Evolutionary conservation across 2,113 vertebrate genomes (phyloP).

Genomic region (Sorex fumeus): DNA sequence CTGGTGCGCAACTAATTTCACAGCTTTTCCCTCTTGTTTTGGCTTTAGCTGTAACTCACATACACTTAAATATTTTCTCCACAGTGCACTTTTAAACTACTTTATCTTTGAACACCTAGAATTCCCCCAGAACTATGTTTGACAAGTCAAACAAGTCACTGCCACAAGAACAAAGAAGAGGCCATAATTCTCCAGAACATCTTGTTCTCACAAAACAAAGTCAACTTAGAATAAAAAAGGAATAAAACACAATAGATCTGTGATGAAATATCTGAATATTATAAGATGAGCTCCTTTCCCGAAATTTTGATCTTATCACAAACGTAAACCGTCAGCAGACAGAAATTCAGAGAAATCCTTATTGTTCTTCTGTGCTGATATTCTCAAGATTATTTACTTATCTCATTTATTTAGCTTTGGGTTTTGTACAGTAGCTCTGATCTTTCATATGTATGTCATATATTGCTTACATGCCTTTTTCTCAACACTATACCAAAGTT

Average conservation of each 20-base stretch:
- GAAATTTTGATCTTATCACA: background rate
- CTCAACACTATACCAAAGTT: conserved; percentile 4
- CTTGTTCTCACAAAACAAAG: conserved; percentile 27
- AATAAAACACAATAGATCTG: background rate
- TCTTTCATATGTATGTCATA: conserved; percentile 1
- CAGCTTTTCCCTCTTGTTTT: background rate
- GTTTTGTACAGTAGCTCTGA: background rate
- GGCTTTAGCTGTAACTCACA: background rate
- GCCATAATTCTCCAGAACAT: conserved; percentile 1
- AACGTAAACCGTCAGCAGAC: background rate
- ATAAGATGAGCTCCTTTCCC: background rate
- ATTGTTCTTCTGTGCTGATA: background rate
- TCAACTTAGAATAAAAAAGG: background rate
- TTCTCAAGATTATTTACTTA: background rate
- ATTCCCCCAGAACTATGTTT: background rate
- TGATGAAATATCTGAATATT: conserved; percentile 15
- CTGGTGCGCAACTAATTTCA: background rate
- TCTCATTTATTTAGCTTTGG: no score
- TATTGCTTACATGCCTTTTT: background rate
- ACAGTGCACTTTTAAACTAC: conserved; percentile 26
- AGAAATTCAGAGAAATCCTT: background rate
- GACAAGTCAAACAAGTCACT: background rate
- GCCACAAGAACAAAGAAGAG: background rate
- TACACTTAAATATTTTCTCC: background rate
- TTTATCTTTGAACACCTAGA: background rate